phyloP scores from a whole-genome alignment of 2,113 vertebrate genomes.

The Amblyornis subalaris region DNA sequence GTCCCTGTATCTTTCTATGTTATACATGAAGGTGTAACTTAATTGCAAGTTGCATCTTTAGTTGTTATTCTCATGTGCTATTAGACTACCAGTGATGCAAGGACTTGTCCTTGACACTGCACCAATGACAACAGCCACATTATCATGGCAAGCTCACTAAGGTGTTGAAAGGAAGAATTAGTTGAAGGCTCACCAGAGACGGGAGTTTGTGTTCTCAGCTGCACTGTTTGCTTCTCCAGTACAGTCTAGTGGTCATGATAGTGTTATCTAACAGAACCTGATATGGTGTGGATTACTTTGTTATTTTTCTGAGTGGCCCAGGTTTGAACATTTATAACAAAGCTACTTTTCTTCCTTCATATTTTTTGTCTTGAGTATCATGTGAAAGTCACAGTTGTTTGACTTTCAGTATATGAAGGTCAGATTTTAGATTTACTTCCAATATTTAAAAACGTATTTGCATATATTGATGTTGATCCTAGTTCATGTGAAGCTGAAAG shows the following conservation, averaged over 20 bases:
- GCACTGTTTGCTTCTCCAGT: neutral
- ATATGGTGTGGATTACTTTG: neutral
- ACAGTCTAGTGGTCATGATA: neutral
- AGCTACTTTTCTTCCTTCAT: neutral
- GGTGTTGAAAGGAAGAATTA: neutral
- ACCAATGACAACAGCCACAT: neutral
- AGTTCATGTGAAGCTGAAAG: neutral
- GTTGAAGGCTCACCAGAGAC: neutral
- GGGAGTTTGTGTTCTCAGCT: neutral
- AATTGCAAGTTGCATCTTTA: neutral
- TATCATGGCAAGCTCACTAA: neutral
- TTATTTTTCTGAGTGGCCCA: neutral
- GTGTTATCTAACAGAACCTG: neutral
- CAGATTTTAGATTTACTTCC: neutral
- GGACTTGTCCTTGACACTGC: neutral
- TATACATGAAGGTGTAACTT: neutral
- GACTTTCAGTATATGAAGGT: neutral
- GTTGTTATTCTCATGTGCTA: neutral
- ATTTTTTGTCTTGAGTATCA: neutral
- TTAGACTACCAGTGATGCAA: neutral
- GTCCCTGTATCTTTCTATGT: neutral
- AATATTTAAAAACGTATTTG: neutral
- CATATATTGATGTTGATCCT: neutral
- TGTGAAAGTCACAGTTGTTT: neutral
- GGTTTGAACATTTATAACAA: neutral